phyloP scores from a whole-genome alignment of 1,140 invertebrate species.

The Drosophila equinoxialis region DNA sequence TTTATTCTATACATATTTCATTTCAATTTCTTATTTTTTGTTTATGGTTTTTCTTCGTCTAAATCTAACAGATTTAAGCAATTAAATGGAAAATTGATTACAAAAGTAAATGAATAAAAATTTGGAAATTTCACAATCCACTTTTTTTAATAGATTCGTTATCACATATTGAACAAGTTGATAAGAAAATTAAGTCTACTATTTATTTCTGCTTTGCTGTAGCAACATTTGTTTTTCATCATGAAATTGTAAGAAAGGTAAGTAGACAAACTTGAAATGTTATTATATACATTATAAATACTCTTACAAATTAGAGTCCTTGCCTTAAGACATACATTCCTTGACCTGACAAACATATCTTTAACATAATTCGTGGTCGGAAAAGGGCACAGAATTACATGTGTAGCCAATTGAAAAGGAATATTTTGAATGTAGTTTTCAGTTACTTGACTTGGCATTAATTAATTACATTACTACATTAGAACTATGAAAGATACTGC shows the following conservation, averaged over 20 bases:
- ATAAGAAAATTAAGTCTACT: neutral
- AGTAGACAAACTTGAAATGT: neutral
- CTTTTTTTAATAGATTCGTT: neutral
- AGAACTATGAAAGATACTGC: too few relatives aligned
- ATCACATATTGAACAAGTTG: neutral
- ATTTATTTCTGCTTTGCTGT: neutral
- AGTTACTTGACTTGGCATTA: too few relatives aligned
- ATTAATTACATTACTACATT: too few relatives aligned
- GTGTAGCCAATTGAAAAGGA: too few relatives aligned
- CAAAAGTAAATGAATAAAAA: slow-evolving; percentile 1
- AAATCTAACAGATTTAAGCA: slow-evolving; percentile 9
- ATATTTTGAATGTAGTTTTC: too few relatives aligned
- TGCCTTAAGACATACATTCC: too few relatives aligned
- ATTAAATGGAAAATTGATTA: neutral
- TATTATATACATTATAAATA: too few relatives aligned
- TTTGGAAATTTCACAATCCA: neutral
- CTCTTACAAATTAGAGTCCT: too few relatives aligned
- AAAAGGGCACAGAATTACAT: too few relatives aligned
- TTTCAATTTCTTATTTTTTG: neutral
- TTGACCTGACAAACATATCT: too few relatives aligned
- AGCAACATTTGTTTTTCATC: slow-evolving; percentile 6
- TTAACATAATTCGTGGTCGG: too few relatives aligned
- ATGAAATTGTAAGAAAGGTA: slow-evolving; percentile 4
- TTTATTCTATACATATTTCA: neutral
- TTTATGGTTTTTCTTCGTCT: neutral